Percentiles rank a stretch among this genome's conserved stretches.
Evolutionary conservation across 2,888 invertebrate genomes (phyloP).

Genomic region (Muschampia plurimacula): DNA sequence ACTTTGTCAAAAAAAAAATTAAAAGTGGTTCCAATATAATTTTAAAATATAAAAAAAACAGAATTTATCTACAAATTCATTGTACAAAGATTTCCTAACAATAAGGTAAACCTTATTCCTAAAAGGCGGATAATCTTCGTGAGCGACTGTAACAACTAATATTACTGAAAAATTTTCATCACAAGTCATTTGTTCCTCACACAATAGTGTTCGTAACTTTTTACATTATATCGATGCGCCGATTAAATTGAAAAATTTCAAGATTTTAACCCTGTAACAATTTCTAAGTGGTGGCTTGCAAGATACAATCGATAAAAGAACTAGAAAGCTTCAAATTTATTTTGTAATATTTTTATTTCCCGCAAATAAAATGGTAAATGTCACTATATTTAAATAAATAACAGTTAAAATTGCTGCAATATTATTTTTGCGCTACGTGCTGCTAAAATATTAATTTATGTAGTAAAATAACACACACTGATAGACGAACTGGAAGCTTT

Average conservation of each 20-base stretch:
- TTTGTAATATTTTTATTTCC: background rate
- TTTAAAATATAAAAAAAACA: slow-evolving; percentile 42
- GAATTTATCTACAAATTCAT: slow-evolving; percentile 47
- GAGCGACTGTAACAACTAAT: slow-evolving; percentile 61
- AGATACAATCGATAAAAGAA: background rate
- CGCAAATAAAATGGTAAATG: too few species aligned
- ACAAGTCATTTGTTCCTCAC: slow-evolving; percentile 25
- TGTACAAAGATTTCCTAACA: slow-evolving; percentile 51
- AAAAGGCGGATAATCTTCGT: slow-evolving; percentile 78
- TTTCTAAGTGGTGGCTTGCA: slow-evolving; percentile 43
- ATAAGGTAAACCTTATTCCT: slow-evolving; percentile 68
- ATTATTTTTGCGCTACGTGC: background rate
- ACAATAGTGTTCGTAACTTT: slow-evolving; percentile 35
- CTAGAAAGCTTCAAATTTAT: background rate
- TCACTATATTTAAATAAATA: background rate
- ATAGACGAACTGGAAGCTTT: background rate
- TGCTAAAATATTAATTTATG: too few species aligned
- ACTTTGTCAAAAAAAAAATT: slow-evolving; percentile 23
- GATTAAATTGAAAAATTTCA: slow-evolving; percentile 33
- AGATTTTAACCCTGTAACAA: slow-evolving; percentile 37
- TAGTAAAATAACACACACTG: too few species aligned
- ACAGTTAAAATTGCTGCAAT: background rate
- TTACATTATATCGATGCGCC: slow-evolving; percentile 24
- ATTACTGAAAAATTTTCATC: slow-evolving; percentile 33
- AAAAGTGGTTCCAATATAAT: background rate